Evolutionary conservation across 35 echinoderm and acorn worm genomes (phyloP).

Genomic region (Chiridota heheva): DNA sequence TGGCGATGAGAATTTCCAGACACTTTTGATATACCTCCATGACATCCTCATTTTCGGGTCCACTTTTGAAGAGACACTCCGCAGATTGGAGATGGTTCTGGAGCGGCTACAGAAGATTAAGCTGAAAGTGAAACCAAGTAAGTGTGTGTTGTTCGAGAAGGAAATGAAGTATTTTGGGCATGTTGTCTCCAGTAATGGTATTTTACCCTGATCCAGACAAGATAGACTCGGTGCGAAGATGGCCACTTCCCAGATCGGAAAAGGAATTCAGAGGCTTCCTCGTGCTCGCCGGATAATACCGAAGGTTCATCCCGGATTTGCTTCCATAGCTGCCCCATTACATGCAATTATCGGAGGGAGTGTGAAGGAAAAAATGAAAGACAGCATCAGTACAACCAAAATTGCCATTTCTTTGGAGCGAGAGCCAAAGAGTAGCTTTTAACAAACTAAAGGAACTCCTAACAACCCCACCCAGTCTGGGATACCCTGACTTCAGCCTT

Average conservation of each 20-base stretch:
- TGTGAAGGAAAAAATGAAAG: conserved; percentile 6
- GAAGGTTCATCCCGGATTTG: conserved; percentile 8
- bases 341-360: conserved; percentile 9
- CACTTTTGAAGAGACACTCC: conserved; percentile 45
- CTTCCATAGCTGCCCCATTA: conserved; percentile 17
- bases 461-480: conserved; percentile 21
- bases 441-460: background rate
- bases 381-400: too few species aligned
- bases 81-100: conserved; percentile 41
- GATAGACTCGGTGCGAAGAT: background rate
- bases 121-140: conserved; percentile 1
- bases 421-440: background rate
- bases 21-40: conserved; percentile 38
- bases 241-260: conserved; percentile 27
- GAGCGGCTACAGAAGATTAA: background rate
- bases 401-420: too few species aligned
- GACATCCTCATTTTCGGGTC: conserved; percentile 59
- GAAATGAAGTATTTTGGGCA: background rate
- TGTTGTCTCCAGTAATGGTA: conserved; percentile 16
- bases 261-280: conserved; percentile 16
- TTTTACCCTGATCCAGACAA: conserved; percentile 36
- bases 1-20: conserved; percentile 48
- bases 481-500: conserved; percentile 15
- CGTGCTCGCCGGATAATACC: conserved; percentile 28
- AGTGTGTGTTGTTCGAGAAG: background rate